These are phyloP conservation scores for Eupsittula cactorum DNA, from an alignment of 2,113 vertebrate genomes.

Conservation along the genomic window DNA sequence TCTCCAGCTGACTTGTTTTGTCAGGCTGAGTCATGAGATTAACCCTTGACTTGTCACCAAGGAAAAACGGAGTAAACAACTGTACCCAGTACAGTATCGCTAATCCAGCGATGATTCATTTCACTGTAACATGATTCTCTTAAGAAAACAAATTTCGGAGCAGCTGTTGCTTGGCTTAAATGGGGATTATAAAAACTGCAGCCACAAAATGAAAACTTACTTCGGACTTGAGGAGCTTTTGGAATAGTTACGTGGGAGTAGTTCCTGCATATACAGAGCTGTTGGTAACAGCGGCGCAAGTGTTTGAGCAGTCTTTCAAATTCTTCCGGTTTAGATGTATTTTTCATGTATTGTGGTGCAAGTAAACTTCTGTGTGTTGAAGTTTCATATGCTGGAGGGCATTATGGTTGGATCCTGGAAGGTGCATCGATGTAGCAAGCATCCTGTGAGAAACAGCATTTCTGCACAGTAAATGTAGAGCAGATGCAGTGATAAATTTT, in stretches of 20 bases:
- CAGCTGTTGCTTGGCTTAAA: constrained; percentile 77
- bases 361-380: background rate
- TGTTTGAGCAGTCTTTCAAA: background rate
- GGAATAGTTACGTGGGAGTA: background rate
- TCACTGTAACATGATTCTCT: constrained; percentile 72
- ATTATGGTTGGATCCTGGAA: background rate
- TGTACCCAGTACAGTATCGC: constrained; percentile 59
- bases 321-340: background rate
- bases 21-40: constrained; percentile 79
- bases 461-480: rapidly evolving
- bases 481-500: background rate
- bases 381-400: background rate
- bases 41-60: constrained; percentile 78
- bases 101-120: constrained; percentile 69
- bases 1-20: constrained; percentile 81
- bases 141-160: constrained; percentile 67
- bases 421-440: background rate
- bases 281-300: background rate
- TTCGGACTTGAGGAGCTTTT: background rate
- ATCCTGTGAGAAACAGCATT: background rate
- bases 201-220: constrained; percentile 24
- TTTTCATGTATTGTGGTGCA: background rate
- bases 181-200: constrained; percentile 44
- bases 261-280: background rate
- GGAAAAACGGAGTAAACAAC: constrained; percentile 73